Conservation (phyloP, 2,113 vertebrate genomes). For the Rallus limicola region DNA sequence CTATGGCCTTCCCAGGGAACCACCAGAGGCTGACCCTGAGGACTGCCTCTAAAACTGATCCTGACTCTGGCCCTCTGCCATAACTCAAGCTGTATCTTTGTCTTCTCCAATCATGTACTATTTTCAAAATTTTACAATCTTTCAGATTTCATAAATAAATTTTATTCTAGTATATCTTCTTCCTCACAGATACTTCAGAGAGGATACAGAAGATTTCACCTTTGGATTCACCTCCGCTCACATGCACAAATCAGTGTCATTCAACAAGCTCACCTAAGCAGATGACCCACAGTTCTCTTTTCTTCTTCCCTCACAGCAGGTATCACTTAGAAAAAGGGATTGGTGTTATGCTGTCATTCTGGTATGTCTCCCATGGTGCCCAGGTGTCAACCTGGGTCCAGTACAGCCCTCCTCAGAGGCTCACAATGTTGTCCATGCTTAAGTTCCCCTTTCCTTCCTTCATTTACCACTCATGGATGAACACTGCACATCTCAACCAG, state of each 20-base stretch:
- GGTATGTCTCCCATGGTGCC: background rate
- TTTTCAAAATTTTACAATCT: background rate
- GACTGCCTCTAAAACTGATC: background rate
- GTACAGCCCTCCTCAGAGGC: background rate
- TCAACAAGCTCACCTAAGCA: background rate
- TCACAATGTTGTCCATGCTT: accelerated
- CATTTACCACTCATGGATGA: background rate
- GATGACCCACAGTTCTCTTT: background rate
- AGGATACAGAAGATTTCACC: background rate
- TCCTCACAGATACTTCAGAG: background rate
- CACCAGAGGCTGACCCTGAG: background rate
- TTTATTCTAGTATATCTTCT: background rate
- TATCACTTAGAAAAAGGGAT: background rate
- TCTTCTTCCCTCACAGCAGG: background rate
- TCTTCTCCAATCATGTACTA: background rate
- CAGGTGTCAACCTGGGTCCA: background rate
- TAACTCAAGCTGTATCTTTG: background rate
- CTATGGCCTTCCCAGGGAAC: background rate
- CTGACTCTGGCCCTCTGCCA: accelerated
- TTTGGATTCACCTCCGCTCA: background rate
- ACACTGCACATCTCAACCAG: background rate
- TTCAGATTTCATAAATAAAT: background rate
- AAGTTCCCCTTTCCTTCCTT: accelerated
- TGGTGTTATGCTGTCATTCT: background rate
- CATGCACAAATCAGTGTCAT: background rate